Percentiles rank a stretch among this genome's conserved stretches.
These are phyloP conservation scores for Oceanodroma leucorhoa DNA, from an alignment of 2,797 vertebrate genomes.

Conservation along the genomic window DNA sequence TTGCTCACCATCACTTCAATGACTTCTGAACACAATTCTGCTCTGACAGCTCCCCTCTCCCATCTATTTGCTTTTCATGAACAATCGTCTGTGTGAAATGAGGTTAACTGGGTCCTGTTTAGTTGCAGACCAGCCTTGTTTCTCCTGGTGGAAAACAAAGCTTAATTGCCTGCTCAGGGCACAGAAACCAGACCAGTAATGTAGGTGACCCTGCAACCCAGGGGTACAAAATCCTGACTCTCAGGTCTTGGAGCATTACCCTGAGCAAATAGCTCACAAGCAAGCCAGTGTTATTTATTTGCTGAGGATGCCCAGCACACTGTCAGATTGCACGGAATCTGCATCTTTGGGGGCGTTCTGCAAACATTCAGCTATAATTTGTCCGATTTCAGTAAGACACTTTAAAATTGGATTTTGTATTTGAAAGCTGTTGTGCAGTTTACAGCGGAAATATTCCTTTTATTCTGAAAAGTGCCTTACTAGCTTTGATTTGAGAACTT, in stretches of 20 bases:
- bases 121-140: not conserved
- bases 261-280: not conserved
- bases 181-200: not conserved
- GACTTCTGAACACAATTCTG: not conserved
- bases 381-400: not conserved
- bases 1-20: rapidly evolving
- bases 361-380: not conserved
- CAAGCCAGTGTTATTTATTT: rapidly evolving
- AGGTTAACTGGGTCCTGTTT: not conserved
- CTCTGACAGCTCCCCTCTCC: not conserved
- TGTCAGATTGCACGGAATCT: not conserved
- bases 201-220: not conserved
- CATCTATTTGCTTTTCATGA: not conserved
- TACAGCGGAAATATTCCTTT: not conserved
- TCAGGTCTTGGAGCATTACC: not conserved
- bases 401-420: not conserved
- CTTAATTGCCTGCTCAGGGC: not conserved
- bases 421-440: not conserved
- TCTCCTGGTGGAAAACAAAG: not conserved
- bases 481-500: not conserved
- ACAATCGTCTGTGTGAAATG: not conserved
- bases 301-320: not conserved
- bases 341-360: not conserved
- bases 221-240: not conserved
- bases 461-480: not conserved